These are phyloP conservation scores for Sorex araneus DNA, from an alignment of 2,113 vertebrate species.

Conservation along the genomic window DNA sequence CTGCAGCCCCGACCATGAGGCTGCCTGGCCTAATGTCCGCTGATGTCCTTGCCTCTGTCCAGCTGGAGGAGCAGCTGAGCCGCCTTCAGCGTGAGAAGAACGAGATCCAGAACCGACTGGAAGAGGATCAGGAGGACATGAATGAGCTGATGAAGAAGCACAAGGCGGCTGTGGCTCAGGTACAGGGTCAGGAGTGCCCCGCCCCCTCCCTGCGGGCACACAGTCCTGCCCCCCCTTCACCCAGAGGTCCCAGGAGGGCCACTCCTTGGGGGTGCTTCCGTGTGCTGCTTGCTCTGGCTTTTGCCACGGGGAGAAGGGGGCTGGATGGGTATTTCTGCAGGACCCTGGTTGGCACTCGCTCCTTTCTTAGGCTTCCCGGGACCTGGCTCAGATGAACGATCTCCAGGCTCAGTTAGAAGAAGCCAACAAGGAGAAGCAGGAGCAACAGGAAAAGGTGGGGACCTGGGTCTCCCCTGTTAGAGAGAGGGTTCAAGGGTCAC, in stretches of 20 bases:
- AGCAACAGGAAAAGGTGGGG: slow-evolving; percentile 96
- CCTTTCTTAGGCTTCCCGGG: slow-evolving; percentile 92
- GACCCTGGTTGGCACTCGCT: not conserved
- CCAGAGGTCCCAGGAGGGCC: not conserved
- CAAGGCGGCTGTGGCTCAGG: slow-evolving; percentile 97
- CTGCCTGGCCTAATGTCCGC: not conserved
- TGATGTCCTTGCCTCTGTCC: slow-evolving; percentile 63
- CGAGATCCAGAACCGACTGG: slow-evolving; percentile 96
- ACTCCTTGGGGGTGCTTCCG: not conserved
- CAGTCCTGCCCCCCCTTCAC: not conserved
- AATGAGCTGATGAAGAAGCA: slow-evolving; percentile 99
- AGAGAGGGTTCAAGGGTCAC: not conserved
- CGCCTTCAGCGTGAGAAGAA: slow-evolving; percentile 98
- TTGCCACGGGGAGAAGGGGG: not conserved
- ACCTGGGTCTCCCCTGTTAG: slow-evolving; percentile 19
- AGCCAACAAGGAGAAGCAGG: slow-evolving; percentile 96
- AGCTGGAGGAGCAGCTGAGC: slow-evolving; percentile 99
- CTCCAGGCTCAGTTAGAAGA: slow-evolving; percentile 97
- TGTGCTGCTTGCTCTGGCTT: not conserved
- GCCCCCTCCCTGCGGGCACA: rapidly evolving
- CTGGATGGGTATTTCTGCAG: not conserved
- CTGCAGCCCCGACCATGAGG: not conserved
- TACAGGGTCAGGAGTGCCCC: slow-evolving; percentile 70
- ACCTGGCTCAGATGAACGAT: slow-evolving; percentile 97
- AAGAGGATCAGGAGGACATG: slow-evolving; percentile 99